These are phyloP conservation scores for Endotricha flammealis DNA, from an alignment of 2,888 invertebrate species.

Conservation along the genomic window DNA sequence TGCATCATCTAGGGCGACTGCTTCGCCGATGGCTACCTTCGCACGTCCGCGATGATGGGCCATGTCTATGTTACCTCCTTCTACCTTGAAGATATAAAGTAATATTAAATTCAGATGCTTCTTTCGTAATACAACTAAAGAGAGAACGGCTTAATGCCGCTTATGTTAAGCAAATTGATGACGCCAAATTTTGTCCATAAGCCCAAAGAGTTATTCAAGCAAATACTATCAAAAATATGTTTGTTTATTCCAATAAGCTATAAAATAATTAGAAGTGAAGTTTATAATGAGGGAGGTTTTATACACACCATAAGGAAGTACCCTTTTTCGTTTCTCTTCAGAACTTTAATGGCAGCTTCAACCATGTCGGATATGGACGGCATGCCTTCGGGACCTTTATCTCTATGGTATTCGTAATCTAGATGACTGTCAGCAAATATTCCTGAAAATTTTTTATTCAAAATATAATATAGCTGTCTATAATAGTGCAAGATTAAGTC, in stretches of 20 bases:
- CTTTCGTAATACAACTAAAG: too few species aligned
- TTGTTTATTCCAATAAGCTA: too few species aligned
- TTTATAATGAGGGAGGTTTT: background rate
- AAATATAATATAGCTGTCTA: too few species aligned
- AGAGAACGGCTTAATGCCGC: too few species aligned
- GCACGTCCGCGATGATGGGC: conserved; percentile 91
- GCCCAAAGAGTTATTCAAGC: too few species aligned
- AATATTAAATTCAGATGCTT: background rate
- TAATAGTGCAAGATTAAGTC: too few species aligned
- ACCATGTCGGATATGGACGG: conserved; percentile 91
- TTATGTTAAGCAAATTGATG: too few species aligned
- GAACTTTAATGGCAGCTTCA: conserved; percentile 83
- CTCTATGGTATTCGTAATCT: conserved; percentile 84
- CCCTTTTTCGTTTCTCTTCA: conserved; percentile 80
- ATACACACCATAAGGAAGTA: conserved; percentile 85
- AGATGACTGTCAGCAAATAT: conserved; percentile 90
- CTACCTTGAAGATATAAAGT: conserved; percentile 74
- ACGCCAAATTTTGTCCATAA: too few species aligned
- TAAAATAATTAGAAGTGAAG: too few species aligned
- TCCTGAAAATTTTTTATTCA: too few species aligned
- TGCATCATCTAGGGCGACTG: conserved; percentile 87
- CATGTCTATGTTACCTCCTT: conserved; percentile 91
- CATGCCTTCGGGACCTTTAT: conserved; percentile 81
- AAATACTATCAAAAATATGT: too few species aligned
- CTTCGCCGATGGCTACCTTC: conserved; percentile 87